Evolutionary conservation across 2,113 vertebrate species (phyloP), one percentile per base, ranked within the genome.

Genomic region (Halichoeres trimaculatus): DNA sequence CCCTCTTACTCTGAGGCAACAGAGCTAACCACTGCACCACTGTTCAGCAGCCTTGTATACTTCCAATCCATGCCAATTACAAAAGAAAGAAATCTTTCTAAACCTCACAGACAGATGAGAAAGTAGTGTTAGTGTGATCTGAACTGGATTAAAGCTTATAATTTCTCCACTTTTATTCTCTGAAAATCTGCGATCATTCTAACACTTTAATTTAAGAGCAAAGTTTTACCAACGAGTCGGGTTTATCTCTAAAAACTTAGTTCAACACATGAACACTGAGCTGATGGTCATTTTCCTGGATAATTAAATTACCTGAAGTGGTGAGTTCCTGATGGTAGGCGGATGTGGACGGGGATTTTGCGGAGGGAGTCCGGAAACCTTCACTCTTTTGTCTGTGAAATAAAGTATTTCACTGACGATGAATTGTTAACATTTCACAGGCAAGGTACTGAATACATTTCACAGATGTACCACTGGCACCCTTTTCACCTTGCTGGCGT

Each of bases 391-490:
- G 82, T 85, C 80, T 84, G 78, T 11, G 3, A 77, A 60, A 19
- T 80, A 61, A 86, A 89, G 74, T 20, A 34, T 89, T 85, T 89
- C 50, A 81, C 91, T 76, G 76, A 74, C 60, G 53, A 76, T 58
- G 59, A 75, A 79, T 64, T 85, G 78, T 88, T 78, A 74, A 86
- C 73, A 73, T 81, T 69, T 89, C 72, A 50, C 80, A 76, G 66
- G 83, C 43, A 9, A 40, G 30, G 83, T 77, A 80, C 83, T 74
- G 72, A n/a, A 86, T 86, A 62, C 34, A 74, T 77, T 87, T 87
- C 17, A 76, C 88, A 90, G 88, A 88, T 82, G 89, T 80, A 74
- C 59, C 53, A 38, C 67, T 59, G 71, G 63, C 53, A 67, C 80
- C 35, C 38, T 20, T 48, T 60, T 74, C 64, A 40, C 67, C 23